Evolutionary conservation across 2,888 invertebrate genomes (phyloP), one percentile per base, ranked within the genome.

Genomic region (Macrophya annulata): DNA sequence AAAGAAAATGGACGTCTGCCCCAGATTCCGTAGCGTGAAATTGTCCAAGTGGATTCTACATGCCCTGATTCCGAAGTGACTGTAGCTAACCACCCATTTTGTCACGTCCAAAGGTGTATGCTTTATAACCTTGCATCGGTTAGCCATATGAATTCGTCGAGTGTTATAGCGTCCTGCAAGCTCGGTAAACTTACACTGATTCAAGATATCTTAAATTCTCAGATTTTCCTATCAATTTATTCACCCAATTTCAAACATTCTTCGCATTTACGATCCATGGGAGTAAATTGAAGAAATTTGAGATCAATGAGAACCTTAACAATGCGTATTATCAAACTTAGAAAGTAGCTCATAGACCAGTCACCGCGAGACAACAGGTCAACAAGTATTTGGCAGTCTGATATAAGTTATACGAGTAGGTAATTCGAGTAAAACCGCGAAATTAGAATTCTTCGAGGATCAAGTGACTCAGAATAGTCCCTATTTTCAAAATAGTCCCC

Each of bases 11-110:
- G 45, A 45, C 10, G 43, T 45, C 21, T 25, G 74, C 43, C 74
- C 74, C 25, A 74, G 45, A 74, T 74, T 74, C 74, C 74, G 15
- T 43, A 45, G 45, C 74, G 74, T 74, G 74, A 74, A 74, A 74
- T 74, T 74, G 74, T 74, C 74, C 74, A 31, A 74, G 74, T 74
- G 45, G 45, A 74, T 74, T 74, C 15, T 74, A 10, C 74, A 45
- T 12, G 45, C 74, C 74, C 74, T 25, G 21, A 45, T 74, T 74
- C 45, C 45, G 8, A 45, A n/a, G 74, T 45, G 43, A 25, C 43
- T 74, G 15, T 74, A 21, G 21, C 25, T n/a, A 45, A 74, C 74
- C 45, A 45, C 45, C 45, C 43, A n/a, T 45, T 74, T 74, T 45
- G n/a, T 74, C 74, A 45, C 74, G 43, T 74, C 45, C 74, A 45